Base-by-base conservation (phyloP, 92 coral and sea anemone genomes). In the Bergia puertoricense region DNA sequence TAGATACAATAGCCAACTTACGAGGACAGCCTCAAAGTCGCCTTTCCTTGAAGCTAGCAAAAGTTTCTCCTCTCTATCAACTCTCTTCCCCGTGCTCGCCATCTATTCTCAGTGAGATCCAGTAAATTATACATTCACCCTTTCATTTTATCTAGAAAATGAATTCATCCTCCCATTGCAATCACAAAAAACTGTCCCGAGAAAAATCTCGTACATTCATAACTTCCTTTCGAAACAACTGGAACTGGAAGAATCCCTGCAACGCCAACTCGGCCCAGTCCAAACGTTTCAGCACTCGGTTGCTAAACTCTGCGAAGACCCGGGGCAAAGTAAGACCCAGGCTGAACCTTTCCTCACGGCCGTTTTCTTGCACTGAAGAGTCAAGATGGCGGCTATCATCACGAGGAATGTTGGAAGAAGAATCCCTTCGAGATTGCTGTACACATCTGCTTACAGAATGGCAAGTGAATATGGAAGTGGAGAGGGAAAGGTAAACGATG, bases 1-100 rank as follows among this genome's bases (percentile, higher is more conserved):
- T 73, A 62, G 88, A 76, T 75, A 81, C 76, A 89, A 48, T 76
- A 69, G 74, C 67, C 22, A n/a, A 92, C 98, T 95, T 88, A 97
- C 99, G 76, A 91, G 71, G 36, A 97, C 97, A 22, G 88, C 41
- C 50, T 93, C 93, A 82, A 95, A 79, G 80, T 97, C 99, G 38
- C 99, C 99, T 2, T 95, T 92, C 39, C 98, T 91, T 42, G 99
- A 91, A 16, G 97, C 96, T 85, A 91, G 98, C 76, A 97, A 85
- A 11, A 97, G 89, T 90, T 91, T 97, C 85, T 97, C 99, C 78
- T 96, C 99, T 68, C 90, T 90, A 37, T 95, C 96, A 76, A 91
- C 94, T 74, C 92, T 81, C 89, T 95, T 95, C 69, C 89, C 88
- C 40, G 88, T 22, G 36, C 15, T 80, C 77, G 77, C 56, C 87